phyloP scores from a whole-genome alignment of 2,113 vertebrate species.

The Microcebus jonahi region DNA sequence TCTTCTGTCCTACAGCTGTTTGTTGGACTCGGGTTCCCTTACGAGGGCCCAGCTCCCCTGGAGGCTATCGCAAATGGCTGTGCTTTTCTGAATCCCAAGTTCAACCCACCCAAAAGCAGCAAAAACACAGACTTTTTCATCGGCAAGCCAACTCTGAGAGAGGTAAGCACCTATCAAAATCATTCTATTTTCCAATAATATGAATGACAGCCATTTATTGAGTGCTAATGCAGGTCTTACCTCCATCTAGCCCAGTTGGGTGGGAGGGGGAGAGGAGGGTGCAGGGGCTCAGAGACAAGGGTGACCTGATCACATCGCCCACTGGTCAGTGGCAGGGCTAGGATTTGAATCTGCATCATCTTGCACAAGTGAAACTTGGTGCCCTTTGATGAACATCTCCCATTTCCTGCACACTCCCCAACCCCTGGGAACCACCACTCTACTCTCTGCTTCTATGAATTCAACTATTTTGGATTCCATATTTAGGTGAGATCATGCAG shows the following conservation, averaged over 20 bases:
- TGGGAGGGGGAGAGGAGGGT: too few relatives aligned
- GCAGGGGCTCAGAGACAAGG: neutral
- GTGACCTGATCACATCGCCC: neutral
- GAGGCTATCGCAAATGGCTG: slow-evolving; percentile 99
- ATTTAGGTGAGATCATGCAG: neutral
- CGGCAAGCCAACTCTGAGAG: slow-evolving; percentile 97
- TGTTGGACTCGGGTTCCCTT: slow-evolving; percentile 98
- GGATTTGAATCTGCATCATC: neutral
- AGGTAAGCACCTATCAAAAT: slow-evolving; percentile 86
- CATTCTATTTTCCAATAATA: neutral
- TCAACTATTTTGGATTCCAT: neutral
- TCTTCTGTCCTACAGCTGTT: slow-evolving; percentile 90
- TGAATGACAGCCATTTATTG: neutral
- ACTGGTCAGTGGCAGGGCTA: neutral
- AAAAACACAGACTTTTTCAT: slow-evolving; percentile 99
- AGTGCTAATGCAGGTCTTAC: neutral
- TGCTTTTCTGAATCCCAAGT: slow-evolving; percentile 96
- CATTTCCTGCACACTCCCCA: neutral
- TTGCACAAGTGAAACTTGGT: neutral
- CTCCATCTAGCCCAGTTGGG: neutral
- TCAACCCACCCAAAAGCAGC: slow-evolving; percentile 97
- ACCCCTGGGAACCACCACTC: neutral
- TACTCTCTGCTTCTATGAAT: neutral
- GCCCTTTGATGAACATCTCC: neutral
- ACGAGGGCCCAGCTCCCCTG: slow-evolving; percentile 96